Evolutionary conservation across 2,113 vertebrate species (phyloP), one percentile per base, ranked within the genome.

Genomic region (Phasianus colchicus): DNA sequence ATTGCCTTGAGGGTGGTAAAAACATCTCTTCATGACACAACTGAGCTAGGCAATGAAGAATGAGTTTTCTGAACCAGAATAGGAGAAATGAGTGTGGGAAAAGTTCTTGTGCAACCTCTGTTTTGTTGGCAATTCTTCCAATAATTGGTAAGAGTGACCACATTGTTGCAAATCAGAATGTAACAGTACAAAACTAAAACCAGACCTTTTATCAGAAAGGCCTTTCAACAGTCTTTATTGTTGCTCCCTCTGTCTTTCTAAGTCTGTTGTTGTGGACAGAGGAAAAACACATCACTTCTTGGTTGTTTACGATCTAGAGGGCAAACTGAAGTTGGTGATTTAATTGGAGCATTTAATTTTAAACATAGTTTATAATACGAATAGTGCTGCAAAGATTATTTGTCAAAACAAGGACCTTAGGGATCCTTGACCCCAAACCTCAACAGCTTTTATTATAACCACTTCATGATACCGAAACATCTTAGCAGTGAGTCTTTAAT

Each of bases 321-420:
- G 74, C 42, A 93, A 90, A 77, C 82, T 42, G 50, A 81, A 94
- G 72, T 74, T 66, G 13, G 21, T 45, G 47, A 74, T 95, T 96
- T 92, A 92, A 92, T 86, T 61, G 27, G 34, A 77, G 32, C 29
- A 47, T 76, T 89, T 95, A 71, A 93, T 96, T 94, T 95, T 90
- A 92, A 90, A 85, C 12, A 38, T 47, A 85, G 38, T 57, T 91
- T 91, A 89, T 93, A 63, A 90, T 93, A 81, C 66, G 72, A 64
- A 85, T 89, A 43, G n/a, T 89, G 83, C 61, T 94, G 65, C 55
- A 89, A 73, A 86, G 70, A 86, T 74, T 79, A 83, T 83, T 89
- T 92, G 25, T 69, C 74, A 79, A 92, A 96, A 78, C 79, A 92
- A 92, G 52, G 97, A 81, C 60, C 55, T 9, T 40, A 63, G 57